Percentiles rank a stretch among this genome's conserved stretches.
Conservation (phyloP, 2,888 invertebrate species). For the Phaonia tiefii region DNA sequence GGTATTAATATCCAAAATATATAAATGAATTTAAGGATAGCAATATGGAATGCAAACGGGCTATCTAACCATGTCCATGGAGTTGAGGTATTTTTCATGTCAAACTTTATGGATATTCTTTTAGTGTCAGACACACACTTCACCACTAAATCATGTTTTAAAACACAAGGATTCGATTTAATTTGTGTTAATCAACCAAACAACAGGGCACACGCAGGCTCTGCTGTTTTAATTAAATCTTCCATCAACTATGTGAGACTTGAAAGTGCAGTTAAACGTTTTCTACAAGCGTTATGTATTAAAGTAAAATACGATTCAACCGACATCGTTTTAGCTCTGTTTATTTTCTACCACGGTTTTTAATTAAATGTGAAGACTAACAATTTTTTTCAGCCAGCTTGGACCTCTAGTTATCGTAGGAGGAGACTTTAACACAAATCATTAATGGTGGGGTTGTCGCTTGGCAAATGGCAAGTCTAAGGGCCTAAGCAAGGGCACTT, state of each 20-base stretch:
- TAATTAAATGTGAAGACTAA: no score
- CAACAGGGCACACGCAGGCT: background rate
- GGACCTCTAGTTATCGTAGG: no score
- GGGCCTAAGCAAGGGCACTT: no score
- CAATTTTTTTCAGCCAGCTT: no score
- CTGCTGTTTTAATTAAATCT: background rate
- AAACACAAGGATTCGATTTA: background rate
- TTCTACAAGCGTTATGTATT: background rate
- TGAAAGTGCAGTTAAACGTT: background rate
- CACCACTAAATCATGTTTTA: background rate
- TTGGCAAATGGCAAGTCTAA: no score
- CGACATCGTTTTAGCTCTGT: no score
- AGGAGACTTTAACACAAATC: no score
- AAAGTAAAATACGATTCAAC: background rate
- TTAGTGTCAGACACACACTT: background rate
- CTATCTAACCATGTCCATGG: background rate
- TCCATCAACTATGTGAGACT: background rate
- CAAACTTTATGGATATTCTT: no score
- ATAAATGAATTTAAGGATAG: background rate
- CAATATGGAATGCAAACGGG: constrained; percentile 3
- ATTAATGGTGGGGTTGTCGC: no score
- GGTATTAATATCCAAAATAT: no score
- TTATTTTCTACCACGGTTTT: no score
- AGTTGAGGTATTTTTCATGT: background rate
- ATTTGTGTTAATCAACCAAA: background rate